Conservation (phyloP, 2,113 vertebrate species). For the Cavia porcellus region DNA sequence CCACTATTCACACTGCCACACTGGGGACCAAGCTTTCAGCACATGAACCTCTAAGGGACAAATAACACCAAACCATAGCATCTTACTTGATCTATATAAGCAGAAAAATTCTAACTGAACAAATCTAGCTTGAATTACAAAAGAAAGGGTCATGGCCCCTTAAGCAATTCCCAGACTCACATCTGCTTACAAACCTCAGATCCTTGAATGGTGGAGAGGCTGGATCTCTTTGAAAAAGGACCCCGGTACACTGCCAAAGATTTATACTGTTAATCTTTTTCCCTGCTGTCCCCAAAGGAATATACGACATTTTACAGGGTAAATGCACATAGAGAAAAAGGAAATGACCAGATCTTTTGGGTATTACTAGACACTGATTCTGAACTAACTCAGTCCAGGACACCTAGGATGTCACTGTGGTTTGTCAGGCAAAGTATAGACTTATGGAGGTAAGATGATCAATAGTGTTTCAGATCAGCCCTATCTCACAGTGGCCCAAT, state of each 20-base stretch:
- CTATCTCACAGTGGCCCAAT: neutral
- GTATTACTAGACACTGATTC: neutral
- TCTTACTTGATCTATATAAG: neutral
- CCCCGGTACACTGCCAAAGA: neutral
- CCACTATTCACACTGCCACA: neutral
- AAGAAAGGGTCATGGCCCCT: neutral
- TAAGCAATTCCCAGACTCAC: neutral
- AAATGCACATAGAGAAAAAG: neutral
- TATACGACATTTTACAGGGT: neutral
- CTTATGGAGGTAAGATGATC: neutral
- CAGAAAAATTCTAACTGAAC: neutral
- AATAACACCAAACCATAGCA: neutral
- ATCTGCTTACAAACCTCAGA: neutral
- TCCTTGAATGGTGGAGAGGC: neutral
- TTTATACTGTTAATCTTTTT: slow-evolving; percentile 16
- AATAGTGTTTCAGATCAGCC: neutral
- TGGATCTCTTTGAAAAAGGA: neutral
- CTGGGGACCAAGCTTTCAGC: neutral
- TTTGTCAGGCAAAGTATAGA: neutral
- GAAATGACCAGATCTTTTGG: neutral
- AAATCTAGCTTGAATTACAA: neutral
- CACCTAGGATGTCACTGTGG: neutral
- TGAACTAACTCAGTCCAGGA: neutral
- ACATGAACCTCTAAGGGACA: neutral
- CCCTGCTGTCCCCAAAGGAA: neutral